A percentile compares a stretch with the other conserved stretches of the same genome.
Conservation (phyloP, 1,140 invertebrate species). For the Linepithema humile region DNA sequence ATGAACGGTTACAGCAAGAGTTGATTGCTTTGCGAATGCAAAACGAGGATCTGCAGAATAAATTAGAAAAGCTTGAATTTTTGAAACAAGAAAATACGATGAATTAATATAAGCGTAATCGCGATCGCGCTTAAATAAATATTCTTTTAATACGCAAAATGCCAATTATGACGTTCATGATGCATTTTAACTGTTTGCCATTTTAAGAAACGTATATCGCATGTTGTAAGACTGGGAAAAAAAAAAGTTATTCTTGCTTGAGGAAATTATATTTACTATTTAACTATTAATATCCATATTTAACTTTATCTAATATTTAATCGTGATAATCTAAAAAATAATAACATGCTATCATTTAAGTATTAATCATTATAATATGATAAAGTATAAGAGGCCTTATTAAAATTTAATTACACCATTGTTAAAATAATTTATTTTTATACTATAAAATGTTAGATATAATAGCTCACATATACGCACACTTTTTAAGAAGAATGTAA, state of each 20-base stretch:
- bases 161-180: neutral
- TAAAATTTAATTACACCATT: neutral
- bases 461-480: neutral
- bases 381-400: neutral
- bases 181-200: conserved; percentile 3
- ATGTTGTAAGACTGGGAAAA: neutral
- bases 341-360: neutral
- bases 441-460: neutral
- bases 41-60: conserved; percentile 75
- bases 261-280: conserved; percentile 6
- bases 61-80: conserved; percentile 68
- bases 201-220: neutral
- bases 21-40: conserved; percentile 71
- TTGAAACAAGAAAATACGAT: conserved; percentile 78
- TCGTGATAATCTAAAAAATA: neutral
- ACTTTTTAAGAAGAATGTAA: neutral
- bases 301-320: neutral
- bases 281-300: conserved; percentile 5
- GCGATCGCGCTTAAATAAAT: neutral
- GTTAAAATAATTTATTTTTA: conserved; percentile 54
- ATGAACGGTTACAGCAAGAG: conserved; percentile 75
- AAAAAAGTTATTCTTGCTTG: neutral
- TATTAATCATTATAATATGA: conserved; percentile 25
- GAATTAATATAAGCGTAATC: conserved; percentile 66
- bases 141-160: neutral